Base-by-base conservation (phyloP, 2,797 vertebrate species). In the Loriculus beryllinus region DNA sequence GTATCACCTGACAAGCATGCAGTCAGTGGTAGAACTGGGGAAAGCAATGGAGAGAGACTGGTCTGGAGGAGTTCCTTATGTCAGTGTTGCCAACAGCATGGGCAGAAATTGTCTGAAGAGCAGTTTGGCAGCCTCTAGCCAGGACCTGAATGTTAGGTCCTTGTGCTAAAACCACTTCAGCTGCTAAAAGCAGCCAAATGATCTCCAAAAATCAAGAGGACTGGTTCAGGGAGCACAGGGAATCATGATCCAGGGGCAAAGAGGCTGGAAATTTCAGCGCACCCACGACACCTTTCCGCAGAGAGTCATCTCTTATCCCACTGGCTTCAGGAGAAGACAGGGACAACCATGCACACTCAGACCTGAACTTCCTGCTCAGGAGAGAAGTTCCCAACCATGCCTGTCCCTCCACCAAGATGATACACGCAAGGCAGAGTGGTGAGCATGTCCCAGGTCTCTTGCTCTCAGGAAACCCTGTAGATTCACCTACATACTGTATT, bases 401-500 rank as follows among this genome's bases (percentile, higher is more conserved):
- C 35, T 6, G 6, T n/a, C 26, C 81, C 37, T 39, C 37, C 19
- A 42, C 3, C 10, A 74, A 22, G 25, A 35, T 3, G 4, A 60
- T 14, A 39, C 3, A 31, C 2, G 10, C 0, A 0, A 81, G 22
- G 12, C 1, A 1, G n/a, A 17, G 13, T 57, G 23, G 12, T 63
- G 56, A 86, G 23, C 0, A 0, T 2, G 8, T 57, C 26, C 25
- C 62, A 71, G 22, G 19, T 71, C 45, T 72, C 62, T 37, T 20
- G 10, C 17, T 83, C 54, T 45, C 31, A 63, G 25, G 40, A 93
- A 78, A 10, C 16, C 40, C 22, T 65, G 31, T 82, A 29, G 33
- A 57, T 12, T 71, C 9, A 47, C 22, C 22, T 84, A 65, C 70
- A 62, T 56, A 64, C 23, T 19, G 5, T 40, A 48, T 75, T 86